These are phyloP conservation scores for Gadus macrocephalus DNA, from an alignment of 2,113 vertebrate genomes.

Conservation along the genomic window DNA sequence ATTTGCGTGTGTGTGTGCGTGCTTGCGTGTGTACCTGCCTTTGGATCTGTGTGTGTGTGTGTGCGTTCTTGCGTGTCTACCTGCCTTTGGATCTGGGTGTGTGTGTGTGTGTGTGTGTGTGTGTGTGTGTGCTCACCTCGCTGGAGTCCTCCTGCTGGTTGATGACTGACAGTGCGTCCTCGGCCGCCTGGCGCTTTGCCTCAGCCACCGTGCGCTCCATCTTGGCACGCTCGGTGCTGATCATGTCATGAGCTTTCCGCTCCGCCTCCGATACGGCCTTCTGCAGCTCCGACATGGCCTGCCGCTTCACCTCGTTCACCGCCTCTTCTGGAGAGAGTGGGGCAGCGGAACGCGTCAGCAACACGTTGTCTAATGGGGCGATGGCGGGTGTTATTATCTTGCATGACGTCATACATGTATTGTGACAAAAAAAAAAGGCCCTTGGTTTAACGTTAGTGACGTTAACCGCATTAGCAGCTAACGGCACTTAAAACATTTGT, in stretches of 20 bases:
- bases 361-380: slow-evolving; percentile 4
- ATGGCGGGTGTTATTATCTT: neutral
- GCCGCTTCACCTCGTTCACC: slow-evolving; percentile 95
- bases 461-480: too few species aligned
- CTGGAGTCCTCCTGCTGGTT: slow-evolving; percentile 98
- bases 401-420: too few species aligned
- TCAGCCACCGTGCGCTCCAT: slow-evolving; percentile 94
- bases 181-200: slow-evolving; percentile 90
- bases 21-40: neutral
- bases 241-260: slow-evolving; percentile 93
- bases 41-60: too few species aligned
- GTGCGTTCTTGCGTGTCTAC: neutral
- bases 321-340: slow-evolving; percentile 88
- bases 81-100: neutral
- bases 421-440: too few species aligned
- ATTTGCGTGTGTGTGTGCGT: neutral
- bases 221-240: slow-evolving; percentile 89
- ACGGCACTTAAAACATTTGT: too few species aligned
- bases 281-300: slow-evolving; percentile 97
- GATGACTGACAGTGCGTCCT: slow-evolving; percentile 87
- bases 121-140: slow-evolving; percentile 73
- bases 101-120: neutral
- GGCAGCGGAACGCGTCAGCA: slow-evolving; percentile 52
- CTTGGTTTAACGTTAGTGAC: too few species aligned
- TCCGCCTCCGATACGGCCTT: slow-evolving; percentile 94